Evolutionary conservation across 1,140 invertebrate genomes (phyloP).

Genomic region (Heliconius hermathena): DNA sequence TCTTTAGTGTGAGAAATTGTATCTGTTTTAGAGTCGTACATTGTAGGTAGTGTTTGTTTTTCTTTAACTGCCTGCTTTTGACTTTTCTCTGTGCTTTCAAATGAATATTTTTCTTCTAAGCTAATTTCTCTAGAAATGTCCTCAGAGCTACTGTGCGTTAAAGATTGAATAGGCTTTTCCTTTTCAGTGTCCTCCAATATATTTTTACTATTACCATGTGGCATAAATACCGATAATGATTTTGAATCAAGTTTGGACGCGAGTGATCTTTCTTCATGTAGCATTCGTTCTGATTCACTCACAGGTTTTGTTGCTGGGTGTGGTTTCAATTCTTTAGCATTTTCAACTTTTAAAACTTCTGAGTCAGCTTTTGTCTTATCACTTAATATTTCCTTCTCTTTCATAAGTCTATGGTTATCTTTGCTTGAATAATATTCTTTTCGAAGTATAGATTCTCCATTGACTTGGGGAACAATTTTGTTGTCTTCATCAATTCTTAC

Average conservation of each 20-base stretch:
- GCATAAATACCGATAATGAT: neutral
- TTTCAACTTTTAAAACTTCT: neutral
- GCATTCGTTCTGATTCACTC: constrained; percentile 43
- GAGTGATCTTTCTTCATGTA: constrained; percentile 43
- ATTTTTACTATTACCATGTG: constrained; percentile 28
- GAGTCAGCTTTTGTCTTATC: neutral
- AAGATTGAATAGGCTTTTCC: constrained; percentile 48
- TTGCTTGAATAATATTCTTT: neutral
- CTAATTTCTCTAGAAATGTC: constrained; percentile 73
- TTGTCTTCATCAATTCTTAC: neutral
- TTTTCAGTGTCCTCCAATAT: constrained; percentile 48
- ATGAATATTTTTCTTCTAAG: constrained; percentile 75
- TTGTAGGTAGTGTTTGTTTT: neutral
- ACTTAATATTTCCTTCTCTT: neutral
- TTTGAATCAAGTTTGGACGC: constrained; percentile 29
- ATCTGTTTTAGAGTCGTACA: neutral
- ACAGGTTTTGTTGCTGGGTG: neutral
- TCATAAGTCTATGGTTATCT: neutral
- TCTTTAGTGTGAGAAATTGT: neutral
- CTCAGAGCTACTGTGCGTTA: constrained; percentile 64
- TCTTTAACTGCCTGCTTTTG: constrained; percentile 40
- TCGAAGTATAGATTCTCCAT: neutral
- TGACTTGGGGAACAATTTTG: neutral
- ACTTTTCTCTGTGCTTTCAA: constrained; percentile 67
- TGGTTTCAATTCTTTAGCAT: neutral